phyloP scores from a whole-genome alignment of 2,888 invertebrate genomes.

The Polymixis flavicincta region DNA sequence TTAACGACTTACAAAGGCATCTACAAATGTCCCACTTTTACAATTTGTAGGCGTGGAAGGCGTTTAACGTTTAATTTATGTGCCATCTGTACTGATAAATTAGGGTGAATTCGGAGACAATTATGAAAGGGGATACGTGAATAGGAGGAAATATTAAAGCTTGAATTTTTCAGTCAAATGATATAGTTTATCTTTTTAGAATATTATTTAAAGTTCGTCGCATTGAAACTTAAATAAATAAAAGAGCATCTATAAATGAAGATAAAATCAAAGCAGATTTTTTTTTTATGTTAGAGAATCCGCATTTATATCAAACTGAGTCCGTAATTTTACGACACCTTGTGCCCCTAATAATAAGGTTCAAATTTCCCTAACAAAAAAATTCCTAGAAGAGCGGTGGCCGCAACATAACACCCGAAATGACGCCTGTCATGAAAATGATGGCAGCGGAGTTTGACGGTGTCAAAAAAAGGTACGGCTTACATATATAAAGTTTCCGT shows the following conservation, averaged over 20 bases:
- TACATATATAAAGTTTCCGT: too few species aligned
- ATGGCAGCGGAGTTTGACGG: too few species aligned
- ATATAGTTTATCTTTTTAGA: not conserved
- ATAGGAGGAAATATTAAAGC: not conserved
- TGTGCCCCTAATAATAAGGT: not conserved
- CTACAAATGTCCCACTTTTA: constrained; percentile 33
- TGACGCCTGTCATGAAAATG: too few species aligned
- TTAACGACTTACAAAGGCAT: constrained; percentile 40
- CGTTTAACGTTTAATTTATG: constrained; percentile 14
- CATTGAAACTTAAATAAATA: too few species aligned
- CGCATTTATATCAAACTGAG: not conserved
- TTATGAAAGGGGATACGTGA: not conserved
- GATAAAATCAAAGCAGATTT: not conserved
- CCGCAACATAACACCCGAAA: not conserved
- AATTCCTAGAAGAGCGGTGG: not conserved
- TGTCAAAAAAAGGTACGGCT: too few species aligned
- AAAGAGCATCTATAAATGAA: too few species aligned
- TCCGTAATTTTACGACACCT: not conserved
- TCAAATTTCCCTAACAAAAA: not conserved
- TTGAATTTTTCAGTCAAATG: not conserved
- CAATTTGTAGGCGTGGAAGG: not conserved
- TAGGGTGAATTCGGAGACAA: constrained; percentile 1
- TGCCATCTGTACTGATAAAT: constrained; percentile 15
- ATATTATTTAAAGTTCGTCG: not conserved
- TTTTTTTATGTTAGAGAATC: not conserved